Evolutionary conservation across 2,113 vertebrate genomes (phyloP).

Genomic region (Macaca mulatta): DNA sequence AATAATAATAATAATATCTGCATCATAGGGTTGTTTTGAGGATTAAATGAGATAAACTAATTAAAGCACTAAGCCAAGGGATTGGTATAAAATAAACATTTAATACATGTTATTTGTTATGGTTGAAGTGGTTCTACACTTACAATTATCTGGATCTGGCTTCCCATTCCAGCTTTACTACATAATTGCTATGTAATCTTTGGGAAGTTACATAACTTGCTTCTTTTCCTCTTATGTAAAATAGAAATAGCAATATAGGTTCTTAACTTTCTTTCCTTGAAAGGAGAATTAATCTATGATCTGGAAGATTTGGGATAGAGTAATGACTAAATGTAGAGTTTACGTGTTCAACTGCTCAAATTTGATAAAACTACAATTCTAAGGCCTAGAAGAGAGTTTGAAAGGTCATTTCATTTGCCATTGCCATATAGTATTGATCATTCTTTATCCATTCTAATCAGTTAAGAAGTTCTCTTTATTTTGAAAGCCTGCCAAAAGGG

Average conservation of each 20-base stretch:
- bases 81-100: conserved; percentile 35
- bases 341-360: conserved; percentile 30
- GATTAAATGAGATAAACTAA: conserved; percentile 35
- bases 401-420: conserved; percentile 27
- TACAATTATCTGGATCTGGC: background rate
- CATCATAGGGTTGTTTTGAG: conserved; percentile 6
- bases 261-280: conserved; percentile 57
- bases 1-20: conserved; percentile 34
- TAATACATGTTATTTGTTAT: background rate
- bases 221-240: conserved; percentile 34
- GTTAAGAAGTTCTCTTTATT: conserved; percentile 43
- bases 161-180: background rate
- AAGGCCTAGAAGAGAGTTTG: conserved; percentile 38
- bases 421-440: background rate
- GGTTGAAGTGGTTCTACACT: background rate
- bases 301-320: background rate
- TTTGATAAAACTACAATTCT: conserved; percentile 38
- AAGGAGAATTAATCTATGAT: conserved; percentile 52
- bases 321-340: conserved; percentile 37
- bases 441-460: conserved; percentile 22
- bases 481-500: conserved; percentile 10
- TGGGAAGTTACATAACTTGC: background rate
- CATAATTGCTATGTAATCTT: conserved; percentile 12
- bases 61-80: conserved; percentile 23
- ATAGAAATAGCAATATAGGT: background rate